Base-by-base conservation (phyloP, 2,797 vertebrate genomes). In the Pantherophis alleghaniensis region DNA sequence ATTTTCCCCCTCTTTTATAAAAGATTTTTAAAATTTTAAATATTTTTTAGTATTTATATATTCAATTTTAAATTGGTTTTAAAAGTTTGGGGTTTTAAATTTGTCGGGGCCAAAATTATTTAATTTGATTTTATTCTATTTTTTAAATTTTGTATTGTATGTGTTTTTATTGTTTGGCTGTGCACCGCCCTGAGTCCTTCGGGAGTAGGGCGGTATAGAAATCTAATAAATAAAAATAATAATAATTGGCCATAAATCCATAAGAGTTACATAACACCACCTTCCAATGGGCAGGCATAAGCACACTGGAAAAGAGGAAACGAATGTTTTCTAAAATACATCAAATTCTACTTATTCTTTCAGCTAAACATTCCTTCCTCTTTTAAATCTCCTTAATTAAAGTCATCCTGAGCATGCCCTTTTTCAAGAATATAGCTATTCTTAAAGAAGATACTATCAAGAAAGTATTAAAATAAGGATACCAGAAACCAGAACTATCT, bases 381-480 rank as follows among this genome's bases (percentile, higher is more conserved):
- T 66, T 96, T 94, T 53, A 83, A 90, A 92, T 55, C 74, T 83
- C 88, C 59, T 90, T 79, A 59, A 47, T 94, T 9, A 2, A 0
- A 91, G 90, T 7, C 22, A 0, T 11, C 74, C 88, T 42, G 18
- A 37, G 47, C 6, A 0, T 47, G 74, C 87, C 56, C 91, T 92
- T 93, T 57, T 57, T 69, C 90, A 93, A 87, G 55, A 32, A 7
- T 53, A 91, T 16, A 28, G 60, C 56, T 63, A 91, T 90, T 91
- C 93, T 74, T 91, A 59, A 92, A 88, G 53, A 5, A 47, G 47
- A 59, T 16, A 94, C 18, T 51, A 57, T 90, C 60, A 92, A 61
- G 51, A 32, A 96, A 18, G 5, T 56, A 86, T 26, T 92, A 37
- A 93, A 94, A 63, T 92, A 92, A 93, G 24, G 74, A 92, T 87